These are phyloP conservation scores for Polypedilum pembai DNA, from an alignment of 1,140 invertebrate species.

Conservation along the genomic window DNA sequence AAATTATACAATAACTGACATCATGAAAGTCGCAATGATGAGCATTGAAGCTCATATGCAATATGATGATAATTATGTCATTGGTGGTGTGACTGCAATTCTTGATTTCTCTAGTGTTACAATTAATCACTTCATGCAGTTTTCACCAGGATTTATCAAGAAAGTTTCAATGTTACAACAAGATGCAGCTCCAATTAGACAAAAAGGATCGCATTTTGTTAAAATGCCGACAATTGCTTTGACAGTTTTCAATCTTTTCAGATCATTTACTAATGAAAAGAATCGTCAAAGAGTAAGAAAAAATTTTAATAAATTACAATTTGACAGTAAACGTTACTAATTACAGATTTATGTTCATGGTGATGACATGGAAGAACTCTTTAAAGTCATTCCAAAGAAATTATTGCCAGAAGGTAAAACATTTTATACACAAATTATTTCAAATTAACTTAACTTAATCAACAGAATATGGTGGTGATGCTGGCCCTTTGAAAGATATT, in stretches of 20 bases:
- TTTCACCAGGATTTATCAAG: constrained; percentile 45
- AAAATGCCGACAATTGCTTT: constrained; percentile 47
- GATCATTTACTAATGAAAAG: constrained; percentile 46
- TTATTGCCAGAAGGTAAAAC: constrained; percentile 42
- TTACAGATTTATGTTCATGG: constrained; percentile 49
- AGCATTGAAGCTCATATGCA: constrained; percentile 36
- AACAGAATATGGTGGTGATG: constrained; percentile 49
- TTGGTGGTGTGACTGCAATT: constrained; percentile 40
- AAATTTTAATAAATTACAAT: background rate
- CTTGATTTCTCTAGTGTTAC: constrained; percentile 44
- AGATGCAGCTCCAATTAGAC: constrained; percentile 48
- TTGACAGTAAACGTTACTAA: background rate
- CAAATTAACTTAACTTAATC: background rate
- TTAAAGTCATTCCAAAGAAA: constrained; percentile 44
- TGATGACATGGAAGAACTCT: constrained; percentile 41
- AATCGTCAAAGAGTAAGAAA: constrained; percentile 41
- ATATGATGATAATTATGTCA: constrained; percentile 40
- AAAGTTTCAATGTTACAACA: constrained; percentile 47
- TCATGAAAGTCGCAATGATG: constrained; percentile 36
- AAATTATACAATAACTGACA: constrained; percentile 36
- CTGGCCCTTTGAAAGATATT: constrained; percentile 44
- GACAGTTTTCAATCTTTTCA: constrained; percentile 44
- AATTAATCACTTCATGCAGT: constrained; percentile 44
- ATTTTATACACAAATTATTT: background rate
- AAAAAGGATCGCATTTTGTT: constrained; percentile 47